These are phyloP conservation scores for Brachionus manjavacas DNA, from an alignment of 1,140 invertebrate species.

Conservation along the genomic window DNA sequence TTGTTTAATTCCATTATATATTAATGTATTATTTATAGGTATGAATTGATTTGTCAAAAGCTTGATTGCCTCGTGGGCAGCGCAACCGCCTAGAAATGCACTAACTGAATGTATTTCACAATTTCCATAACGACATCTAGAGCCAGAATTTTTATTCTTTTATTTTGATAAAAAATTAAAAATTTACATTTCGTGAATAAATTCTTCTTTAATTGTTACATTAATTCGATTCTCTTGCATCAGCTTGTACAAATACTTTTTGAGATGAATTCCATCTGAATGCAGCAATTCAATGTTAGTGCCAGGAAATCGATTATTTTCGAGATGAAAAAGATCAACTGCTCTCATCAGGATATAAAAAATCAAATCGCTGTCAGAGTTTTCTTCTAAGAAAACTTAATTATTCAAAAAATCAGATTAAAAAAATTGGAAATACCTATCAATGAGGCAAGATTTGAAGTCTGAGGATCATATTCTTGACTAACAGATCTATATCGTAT, in stretches of 20 bases:
- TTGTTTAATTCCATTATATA: slow-evolving; percentile 87
- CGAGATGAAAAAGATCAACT: slow-evolving; percentile 78
- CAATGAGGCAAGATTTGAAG: slow-evolving; percentile 56
- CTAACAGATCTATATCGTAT: slow-evolving; percentile 73
- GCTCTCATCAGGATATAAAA: slow-evolving; percentile 85
- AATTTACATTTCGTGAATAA: slow-evolving; percentile 78
- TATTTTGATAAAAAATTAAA: neutral
- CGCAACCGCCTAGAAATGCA: slow-evolving; percentile 82
- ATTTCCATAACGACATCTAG: slow-evolving; percentile 71
- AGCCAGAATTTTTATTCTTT: neutral
- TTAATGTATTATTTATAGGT: slow-evolving; percentile 87
- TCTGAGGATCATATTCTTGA: slow-evolving; percentile 67
- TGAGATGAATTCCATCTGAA: slow-evolving; percentile 78
- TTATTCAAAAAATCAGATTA: neutral
- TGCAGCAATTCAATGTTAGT: slow-evolving; percentile 79
- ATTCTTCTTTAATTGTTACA: slow-evolving; percentile 78
- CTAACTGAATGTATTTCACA: slow-evolving; percentile 90
- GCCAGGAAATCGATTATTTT: slow-evolving; percentile 84
- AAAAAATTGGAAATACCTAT: neutral
- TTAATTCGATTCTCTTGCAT: slow-evolving; percentile 74
- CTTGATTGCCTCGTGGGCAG: slow-evolving; percentile 93
- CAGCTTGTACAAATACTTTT: slow-evolving; percentile 71
- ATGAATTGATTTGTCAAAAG: slow-evolving; percentile 93
- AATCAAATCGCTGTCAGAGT: slow-evolving; percentile 58
- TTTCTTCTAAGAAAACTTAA: slow-evolving; percentile 46